phyloP scores from a whole-genome alignment of 1,140 invertebrate genomes.

The Calliopsis andreniformis region DNA sequence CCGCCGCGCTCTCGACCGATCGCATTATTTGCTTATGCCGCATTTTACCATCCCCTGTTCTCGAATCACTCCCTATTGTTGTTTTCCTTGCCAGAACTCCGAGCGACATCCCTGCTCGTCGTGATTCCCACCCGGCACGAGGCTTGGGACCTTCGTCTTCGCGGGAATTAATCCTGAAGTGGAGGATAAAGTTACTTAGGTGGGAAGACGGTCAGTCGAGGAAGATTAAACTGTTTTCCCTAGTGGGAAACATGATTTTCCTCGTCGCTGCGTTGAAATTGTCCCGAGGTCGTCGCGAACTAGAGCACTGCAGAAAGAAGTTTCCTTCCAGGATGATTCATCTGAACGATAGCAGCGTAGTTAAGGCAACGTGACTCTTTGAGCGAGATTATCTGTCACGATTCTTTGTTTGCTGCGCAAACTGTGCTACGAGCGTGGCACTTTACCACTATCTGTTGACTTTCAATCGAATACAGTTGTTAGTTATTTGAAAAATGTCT shows the following conservation, averaged over 20 bases:
- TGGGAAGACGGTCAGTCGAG: background rate
- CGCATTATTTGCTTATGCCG: constrained; percentile 45
- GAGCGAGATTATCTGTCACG: background rate
- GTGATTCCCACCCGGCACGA: too few species aligned
- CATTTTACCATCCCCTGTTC: background rate
- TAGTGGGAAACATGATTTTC: constrained; percentile 30
- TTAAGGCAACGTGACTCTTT: background rate
- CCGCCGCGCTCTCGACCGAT: background rate
- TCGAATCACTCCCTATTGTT: constrained; percentile 27
- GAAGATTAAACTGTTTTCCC: too few species aligned
- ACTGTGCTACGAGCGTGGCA: background rate
- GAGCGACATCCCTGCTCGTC: background rate
- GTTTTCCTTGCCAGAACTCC: background rate
- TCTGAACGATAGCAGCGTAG: background rate
- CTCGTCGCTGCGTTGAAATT: background rate
- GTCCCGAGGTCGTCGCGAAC: background rate
- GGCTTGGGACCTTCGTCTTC: background rate
- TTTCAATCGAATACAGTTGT: background rate
- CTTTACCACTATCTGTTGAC: background rate
- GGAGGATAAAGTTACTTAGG: background rate
- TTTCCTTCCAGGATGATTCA: background rate
- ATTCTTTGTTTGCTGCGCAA: background rate
- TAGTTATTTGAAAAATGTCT: background rate
- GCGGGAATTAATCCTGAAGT: background rate
- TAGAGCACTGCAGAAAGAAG: background rate